Evolutionary conservation across 1,140 invertebrate species (phyloP).

Genomic region (Teleopsis dalmanni): DNA sequence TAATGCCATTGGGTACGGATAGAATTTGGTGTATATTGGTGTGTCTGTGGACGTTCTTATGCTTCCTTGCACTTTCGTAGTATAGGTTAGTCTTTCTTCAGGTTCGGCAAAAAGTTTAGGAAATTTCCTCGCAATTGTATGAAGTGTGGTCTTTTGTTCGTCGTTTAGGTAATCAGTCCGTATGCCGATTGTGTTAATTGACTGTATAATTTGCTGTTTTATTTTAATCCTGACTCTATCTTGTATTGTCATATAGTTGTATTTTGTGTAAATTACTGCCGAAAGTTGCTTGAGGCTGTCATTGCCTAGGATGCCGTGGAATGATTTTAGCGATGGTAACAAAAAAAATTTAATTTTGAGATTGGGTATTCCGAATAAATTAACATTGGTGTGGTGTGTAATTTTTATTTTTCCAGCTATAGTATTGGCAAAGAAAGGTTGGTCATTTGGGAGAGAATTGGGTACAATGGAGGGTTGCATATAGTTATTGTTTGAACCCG

Average conservation of each 20-base stretch:
- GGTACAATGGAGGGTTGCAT: constrained; percentile 10
- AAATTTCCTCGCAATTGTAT: neutral
- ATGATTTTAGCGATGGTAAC: constrained; percentile 13
- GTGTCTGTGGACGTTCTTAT: constrained; percentile 15
- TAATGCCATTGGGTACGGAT: constrained; percentile 14
- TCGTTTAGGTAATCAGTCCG: constrained; percentile 1
- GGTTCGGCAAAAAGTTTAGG: constrained; percentile 14
- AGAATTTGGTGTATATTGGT: constrained; percentile 17
- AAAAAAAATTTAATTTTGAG: constrained; percentile 13
- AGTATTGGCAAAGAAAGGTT: constrained; percentile 12
- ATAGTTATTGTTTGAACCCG: constrained; percentile 17
- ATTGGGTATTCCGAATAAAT: constrained; percentile 13
- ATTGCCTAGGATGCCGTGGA: constrained; percentile 16
- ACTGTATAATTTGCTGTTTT: constrained; percentile 3
- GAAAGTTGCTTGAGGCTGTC: constrained; percentile 14
- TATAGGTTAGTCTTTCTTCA: constrained; percentile 16
- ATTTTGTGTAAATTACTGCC: constrained; percentile 10
- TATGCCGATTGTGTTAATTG: constrained; percentile 14
- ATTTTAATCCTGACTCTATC: constrained; percentile 9
- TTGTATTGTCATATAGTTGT: constrained; percentile 10
- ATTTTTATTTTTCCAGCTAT: constrained; percentile 16
- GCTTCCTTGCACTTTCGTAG: constrained; percentile 15
- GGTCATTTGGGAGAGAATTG: constrained; percentile 10
- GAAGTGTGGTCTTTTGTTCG: constrained; percentile 1
- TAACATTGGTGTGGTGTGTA: constrained; percentile 9